A percentile compares a stretch with the other conserved stretches of the same genome.
Evolutionary conservation across 92 coral and sea anemone species (phyloP).

Genomic region (Muricea muricata): DNA sequence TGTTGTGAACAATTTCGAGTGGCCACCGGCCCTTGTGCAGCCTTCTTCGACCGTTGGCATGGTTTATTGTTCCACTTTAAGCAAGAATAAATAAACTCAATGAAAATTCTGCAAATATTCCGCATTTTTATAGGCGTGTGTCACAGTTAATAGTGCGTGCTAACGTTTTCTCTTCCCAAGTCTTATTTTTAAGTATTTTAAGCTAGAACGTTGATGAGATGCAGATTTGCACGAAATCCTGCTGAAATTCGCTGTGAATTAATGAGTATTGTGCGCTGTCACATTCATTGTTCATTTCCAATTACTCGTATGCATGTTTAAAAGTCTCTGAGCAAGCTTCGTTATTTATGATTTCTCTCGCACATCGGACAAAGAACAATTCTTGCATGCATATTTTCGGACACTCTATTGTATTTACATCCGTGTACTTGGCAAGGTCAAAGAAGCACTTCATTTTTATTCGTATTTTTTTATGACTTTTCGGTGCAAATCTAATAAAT

Average conservation of each 20-base stretch:
- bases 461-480: conserved; percentile 33
- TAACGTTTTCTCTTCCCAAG: not conserved
- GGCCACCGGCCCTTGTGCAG: not conserved
- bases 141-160: not conserved
- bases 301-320: conserved; percentile 1
- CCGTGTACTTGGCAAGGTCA: not conserved
- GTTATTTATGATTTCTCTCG: not conserved
- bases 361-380: too few species aligned
- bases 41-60: not conserved
- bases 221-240: not conserved
- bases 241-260: not conserved
- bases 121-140: not conserved
- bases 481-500: not conserved
- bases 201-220: not conserved
- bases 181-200: not conserved
- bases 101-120: not conserved
- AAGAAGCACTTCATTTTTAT: not conserved
- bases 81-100: not conserved
- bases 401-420: not conserved
- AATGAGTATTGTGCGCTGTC: not conserved
- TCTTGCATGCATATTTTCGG: too few species aligned
- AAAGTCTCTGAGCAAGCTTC: not conserved
- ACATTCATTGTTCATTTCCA: conserved; percentile 9
- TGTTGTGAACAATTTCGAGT: not conserved
- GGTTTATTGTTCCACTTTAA: not conserved